Percentiles rank a stretch among this genome's conserved stretches.
Conservation (phyloP, 2,888 invertebrate species). For the Cantharis flavilabris region DNA sequence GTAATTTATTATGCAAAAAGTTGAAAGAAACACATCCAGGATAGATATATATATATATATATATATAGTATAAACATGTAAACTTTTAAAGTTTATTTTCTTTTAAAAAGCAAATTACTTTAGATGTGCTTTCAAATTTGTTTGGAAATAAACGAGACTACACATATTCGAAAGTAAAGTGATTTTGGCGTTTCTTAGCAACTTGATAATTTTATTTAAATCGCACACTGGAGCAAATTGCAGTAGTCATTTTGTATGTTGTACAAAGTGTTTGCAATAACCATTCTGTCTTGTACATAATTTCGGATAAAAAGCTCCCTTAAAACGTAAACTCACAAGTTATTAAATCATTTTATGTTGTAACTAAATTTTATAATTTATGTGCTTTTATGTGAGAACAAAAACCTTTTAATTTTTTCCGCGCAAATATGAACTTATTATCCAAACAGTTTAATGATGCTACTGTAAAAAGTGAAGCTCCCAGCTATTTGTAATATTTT, state of each 20-base stretch:
- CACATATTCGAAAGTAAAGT: neutral
- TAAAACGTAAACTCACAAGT: neutral
- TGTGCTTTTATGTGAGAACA: neutral
- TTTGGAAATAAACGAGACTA: neutral
- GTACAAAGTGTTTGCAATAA: neutral
- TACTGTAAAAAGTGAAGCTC: neutral
- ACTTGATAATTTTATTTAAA: neutral
- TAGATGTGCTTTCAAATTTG: neutral
- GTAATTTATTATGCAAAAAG: neutral
- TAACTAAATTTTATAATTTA: neutral
- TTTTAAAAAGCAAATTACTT: neutral
- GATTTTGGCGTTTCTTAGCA: neutral
- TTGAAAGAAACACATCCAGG: neutral
- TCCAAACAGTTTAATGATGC: neutral
- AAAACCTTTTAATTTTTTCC: neutral
- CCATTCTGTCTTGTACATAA: neutral
- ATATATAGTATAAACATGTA: neutral
- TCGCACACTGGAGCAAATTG: neutral
- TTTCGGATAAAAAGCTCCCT: neutral
- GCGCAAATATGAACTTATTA: neutral
- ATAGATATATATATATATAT: neutral
- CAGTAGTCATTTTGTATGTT: neutral
- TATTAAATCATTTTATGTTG: neutral
- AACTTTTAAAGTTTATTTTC: neutral
- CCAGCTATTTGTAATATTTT: neutral